These are phyloP conservation scores for Melanocharis versteri DNA, from an alignment of 2,113 vertebrate genomes.

Conservation along the genomic window DNA sequence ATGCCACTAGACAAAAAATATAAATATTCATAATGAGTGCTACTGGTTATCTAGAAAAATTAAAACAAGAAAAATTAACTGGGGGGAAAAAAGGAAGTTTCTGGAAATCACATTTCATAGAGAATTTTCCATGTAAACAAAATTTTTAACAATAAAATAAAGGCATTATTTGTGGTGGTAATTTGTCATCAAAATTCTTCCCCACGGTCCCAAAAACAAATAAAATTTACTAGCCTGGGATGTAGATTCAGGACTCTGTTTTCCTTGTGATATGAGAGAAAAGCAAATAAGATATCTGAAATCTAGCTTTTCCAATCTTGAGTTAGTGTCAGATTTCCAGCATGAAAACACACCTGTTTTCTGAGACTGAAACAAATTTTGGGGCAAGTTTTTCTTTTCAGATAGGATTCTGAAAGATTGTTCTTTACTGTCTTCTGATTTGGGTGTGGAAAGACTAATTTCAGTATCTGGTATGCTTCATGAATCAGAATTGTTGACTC, in stretches of 20 bases:
- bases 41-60: neutral
- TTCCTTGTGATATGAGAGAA: neutral
- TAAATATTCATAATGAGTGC: neutral
- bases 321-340: neutral
- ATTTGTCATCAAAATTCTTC: neutral
- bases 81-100: neutral
- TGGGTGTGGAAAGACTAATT: neutral
- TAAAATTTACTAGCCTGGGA: neutral
- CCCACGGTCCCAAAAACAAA: neutral
- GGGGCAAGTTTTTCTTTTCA: neutral
- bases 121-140: neutral
- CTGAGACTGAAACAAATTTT: neutral
- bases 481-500: neutral
- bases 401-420: neutral
- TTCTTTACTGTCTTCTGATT: neutral
- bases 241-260: neutral
- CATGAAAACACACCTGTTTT: neutral
- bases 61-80: neutral
- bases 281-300: neutral
- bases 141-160: neutral
- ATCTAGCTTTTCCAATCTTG: neutral
- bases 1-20: neutral
- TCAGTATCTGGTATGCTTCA: neutral
- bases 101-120: neutral
- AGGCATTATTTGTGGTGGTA: neutral